Conservation (phyloP, 2,888 invertebrate genomes). For the Drosophila melanosoma region DNA sequence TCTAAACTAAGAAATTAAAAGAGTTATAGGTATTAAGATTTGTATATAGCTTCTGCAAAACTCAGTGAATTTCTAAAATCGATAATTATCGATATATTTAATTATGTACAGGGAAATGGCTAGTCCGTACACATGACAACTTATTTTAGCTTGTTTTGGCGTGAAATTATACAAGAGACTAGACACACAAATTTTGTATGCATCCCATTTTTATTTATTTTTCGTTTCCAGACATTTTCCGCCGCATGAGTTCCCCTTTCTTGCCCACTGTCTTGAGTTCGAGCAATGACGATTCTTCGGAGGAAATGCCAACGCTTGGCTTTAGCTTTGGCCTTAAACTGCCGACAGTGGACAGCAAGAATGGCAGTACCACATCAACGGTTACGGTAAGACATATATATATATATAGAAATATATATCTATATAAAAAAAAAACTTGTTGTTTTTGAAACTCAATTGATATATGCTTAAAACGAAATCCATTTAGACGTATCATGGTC, state of each 20-base stretch:
- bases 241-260: slow-evolving; percentile 80
- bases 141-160: slow-evolving; percentile 49
- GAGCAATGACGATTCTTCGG: slow-evolving; percentile 39
- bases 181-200: slow-evolving; percentile 34
- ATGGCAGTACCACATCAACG: slow-evolving; percentile 84
- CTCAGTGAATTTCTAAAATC: not conserved
- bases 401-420: not conserved
- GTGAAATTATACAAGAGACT: slow-evolving; percentile 65
- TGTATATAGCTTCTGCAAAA: too few relatives aligned
- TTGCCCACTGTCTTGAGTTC: slow-evolving; percentile 65
- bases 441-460: not conserved
- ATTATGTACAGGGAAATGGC: not conserved
- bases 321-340: slow-evolving; percentile 56
- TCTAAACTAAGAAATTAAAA: too few relatives aligned
- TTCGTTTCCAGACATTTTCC: slow-evolving; percentile 79
- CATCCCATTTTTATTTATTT: slow-evolving; percentile 3
- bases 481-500: slow-evolving; percentile 86
- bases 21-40: too few relatives aligned
- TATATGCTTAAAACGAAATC: not conserved
- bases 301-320: slow-evolving; percentile 40
- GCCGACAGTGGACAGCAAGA: slow-evolving; percentile 63
- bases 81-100: not conserved
- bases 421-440: slow-evolving; percentile 1
- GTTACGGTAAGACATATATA: slow-evolving; percentile 79
- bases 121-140: not conserved